These are phyloP conservation scores for Bostrychus sinensis DNA, from an alignment of 2,113 vertebrate genomes.

Conservation along the genomic window DNA sequence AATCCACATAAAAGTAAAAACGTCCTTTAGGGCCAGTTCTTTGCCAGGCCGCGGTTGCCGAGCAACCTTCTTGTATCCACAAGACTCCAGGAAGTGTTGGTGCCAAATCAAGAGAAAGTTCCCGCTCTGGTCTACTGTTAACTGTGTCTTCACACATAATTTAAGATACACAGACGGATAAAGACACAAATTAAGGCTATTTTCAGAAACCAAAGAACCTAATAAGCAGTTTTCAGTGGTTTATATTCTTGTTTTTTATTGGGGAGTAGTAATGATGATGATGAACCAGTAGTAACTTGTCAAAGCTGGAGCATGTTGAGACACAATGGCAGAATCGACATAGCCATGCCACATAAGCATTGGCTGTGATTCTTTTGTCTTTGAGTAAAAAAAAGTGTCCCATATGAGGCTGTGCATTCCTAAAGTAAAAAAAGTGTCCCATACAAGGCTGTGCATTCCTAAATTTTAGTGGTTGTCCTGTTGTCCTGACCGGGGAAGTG, in stretches of 20 bases:
- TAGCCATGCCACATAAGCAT: slow-evolving; percentile 46
- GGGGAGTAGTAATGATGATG: slow-evolving; percentile 22
- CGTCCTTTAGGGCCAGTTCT: neutral
- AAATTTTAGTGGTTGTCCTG: slow-evolving; percentile 55
- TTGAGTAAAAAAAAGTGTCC: slow-evolving; percentile 37
- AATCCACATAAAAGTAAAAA: slow-evolving; percentile 3
- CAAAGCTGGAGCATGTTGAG: slow-evolving; percentile 58
- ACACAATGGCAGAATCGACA: slow-evolving; percentile 57
- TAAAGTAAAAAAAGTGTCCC: slow-evolving; percentile 36
- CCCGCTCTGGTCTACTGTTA: neutral
- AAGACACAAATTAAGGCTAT: neutral
- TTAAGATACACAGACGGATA: neutral
- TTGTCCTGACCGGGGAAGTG: slow-evolving; percentile 65
- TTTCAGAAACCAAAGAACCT: neutral
- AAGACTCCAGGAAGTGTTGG: slow-evolving; percentile 14
- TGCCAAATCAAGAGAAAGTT: slow-evolving; percentile 9
- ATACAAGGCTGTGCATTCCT: slow-evolving; percentile 56
- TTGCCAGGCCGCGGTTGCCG: slow-evolving; percentile 12
- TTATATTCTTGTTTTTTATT: slow-evolving; percentile 14
- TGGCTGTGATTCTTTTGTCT: slow-evolving; percentile 54
- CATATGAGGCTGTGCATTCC: slow-evolving; percentile 55
- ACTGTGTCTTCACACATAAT: neutral
- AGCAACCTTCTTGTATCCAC: slow-evolving; percentile 1
- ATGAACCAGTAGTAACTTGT: slow-evolving; percentile 46
- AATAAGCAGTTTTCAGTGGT: neutral